phyloP scores from a whole-genome alignment of 2,888 invertebrate genomes.

The Athalia circularis region DNA sequence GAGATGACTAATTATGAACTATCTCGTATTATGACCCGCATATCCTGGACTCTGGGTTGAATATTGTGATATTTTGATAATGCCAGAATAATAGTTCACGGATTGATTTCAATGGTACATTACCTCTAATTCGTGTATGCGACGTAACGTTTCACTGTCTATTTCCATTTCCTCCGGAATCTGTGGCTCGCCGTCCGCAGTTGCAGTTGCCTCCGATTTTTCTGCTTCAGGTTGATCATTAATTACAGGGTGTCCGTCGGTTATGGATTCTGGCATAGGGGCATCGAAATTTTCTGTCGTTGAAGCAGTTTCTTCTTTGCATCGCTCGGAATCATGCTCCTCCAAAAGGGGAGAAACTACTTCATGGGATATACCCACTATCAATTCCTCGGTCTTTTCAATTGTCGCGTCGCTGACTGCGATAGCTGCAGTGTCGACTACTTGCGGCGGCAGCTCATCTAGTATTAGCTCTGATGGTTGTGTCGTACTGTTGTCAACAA shows the following conservation, averaged over 20 bases:
- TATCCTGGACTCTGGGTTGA: too few species aligned
- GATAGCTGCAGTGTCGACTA: background rate
- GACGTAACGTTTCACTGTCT: constrained; percentile 70
- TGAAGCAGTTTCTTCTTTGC: constrained; percentile 3
- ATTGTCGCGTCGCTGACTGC: constrained; percentile 23
- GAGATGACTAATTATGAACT: background rate
- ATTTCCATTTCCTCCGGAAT: constrained; percentile 72
- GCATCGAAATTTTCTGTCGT: background rate
- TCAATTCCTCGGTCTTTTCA: constrained; percentile 53
- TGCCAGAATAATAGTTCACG: background rate
- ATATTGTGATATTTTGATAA: too few species aligned
- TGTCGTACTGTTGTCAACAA: constrained; percentile 20
- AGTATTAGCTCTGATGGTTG: constrained; percentile 13
- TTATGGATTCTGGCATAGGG: constrained; percentile 9
- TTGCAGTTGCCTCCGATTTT: constrained; percentile 53
- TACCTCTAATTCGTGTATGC: constrained; percentile 71
- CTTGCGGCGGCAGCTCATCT: background rate
- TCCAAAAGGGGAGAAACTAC: constrained; percentile 59
- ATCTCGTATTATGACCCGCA: too few species aligned
- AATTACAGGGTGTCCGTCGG: constrained; percentile 41
- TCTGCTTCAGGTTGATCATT: constrained; percentile 55
- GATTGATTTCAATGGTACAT: background rate
- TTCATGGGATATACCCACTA: constrained; percentile 54
- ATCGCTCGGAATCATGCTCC: constrained; percentile 48
- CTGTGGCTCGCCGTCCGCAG: constrained; percentile 64